phyloP scores from a whole-genome alignment of 64 coral and sea anemone genomes.

The Montipora cactus region DNA sequence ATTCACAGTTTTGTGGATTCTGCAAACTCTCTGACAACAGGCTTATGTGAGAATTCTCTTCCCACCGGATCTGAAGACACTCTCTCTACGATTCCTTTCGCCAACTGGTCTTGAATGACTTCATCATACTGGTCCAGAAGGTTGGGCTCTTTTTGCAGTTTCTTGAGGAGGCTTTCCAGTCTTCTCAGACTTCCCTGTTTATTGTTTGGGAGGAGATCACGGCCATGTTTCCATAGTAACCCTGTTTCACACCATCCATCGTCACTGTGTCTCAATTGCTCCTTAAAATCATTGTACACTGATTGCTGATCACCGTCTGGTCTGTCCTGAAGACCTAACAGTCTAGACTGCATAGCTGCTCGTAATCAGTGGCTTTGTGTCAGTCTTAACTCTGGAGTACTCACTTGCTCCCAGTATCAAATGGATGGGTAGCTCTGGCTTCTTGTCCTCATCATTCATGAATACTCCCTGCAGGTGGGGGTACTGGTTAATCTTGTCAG shows the following conservation, averaged over 20 bases:
- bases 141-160: conserved; percentile 26
- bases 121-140: conserved; percentile 58
- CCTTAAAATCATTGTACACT: conserved; percentile 55
- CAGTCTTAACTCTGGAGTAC: conserved; percentile 54
- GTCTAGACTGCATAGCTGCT: conserved; percentile 59
- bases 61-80: neutral
- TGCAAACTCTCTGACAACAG: conserved; percentile 42
- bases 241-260: conserved; percentile 65
- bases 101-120: conserved; percentile 60
- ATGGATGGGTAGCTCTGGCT: conserved; percentile 64
- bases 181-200: conserved; percentile 47
- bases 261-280: conserved; percentile 48
- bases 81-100: conserved; percentile 36
- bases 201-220: conserved; percentile 42
- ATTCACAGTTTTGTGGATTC: conserved; percentile 36
- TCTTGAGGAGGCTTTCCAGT: conserved; percentile 35
- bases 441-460: conserved; percentile 63
- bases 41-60: conserved; percentile 34
- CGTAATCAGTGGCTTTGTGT: conserved; percentile 54
- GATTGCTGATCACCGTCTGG: conserved; percentile 44
- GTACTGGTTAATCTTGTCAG: neutral
- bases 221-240: conserved; percentile 62
- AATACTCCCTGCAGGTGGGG: conserved; percentile 20
- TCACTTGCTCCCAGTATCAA: conserved; percentile 73
- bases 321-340: conserved; percentile 55